phyloP scores from a whole-genome alignment of 2,797 vertebrate species.

The Epinephelus awoara region DNA sequence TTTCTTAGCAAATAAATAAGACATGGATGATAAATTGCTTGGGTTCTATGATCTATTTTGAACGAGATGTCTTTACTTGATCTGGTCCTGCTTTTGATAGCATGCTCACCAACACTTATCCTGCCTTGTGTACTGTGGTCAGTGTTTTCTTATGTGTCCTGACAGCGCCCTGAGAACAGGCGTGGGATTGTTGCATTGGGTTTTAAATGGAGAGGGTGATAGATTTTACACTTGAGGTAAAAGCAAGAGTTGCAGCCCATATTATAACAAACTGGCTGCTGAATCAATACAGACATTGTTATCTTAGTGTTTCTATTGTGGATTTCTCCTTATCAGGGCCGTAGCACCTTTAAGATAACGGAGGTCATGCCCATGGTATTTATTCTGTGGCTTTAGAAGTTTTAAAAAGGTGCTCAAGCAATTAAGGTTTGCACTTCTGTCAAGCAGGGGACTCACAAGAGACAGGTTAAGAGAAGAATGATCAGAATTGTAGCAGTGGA shows the following conservation, averaged over 20 bases:
- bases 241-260: background rate
- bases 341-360: background rate
- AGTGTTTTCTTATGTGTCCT: background rate
- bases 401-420: background rate
- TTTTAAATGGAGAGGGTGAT: too few relatives aligned
- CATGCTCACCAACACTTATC: background rate
- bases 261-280: background rate
- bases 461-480: background rate
- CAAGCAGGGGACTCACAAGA: background rate
- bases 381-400: background rate
- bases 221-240: background rate
- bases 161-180: background rate
- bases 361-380: background rate
- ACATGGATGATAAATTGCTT: conserved; percentile 63
- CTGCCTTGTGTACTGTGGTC: too few relatives aligned
- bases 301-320: too few relatives aligned
- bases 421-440: background rate
- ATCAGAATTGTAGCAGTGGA: background rate
- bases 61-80: background rate
- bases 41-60: conserved; percentile 44
- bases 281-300: background rate
- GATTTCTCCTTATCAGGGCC: too few relatives aligned
- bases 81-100: background rate
- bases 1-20: conserved; percentile 84
- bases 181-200: conserved; percentile 6